Evolutionary conservation across 2,888 invertebrate species (phyloP).

Genomic region (Rhopalosiphum nymphaeae): DNA sequence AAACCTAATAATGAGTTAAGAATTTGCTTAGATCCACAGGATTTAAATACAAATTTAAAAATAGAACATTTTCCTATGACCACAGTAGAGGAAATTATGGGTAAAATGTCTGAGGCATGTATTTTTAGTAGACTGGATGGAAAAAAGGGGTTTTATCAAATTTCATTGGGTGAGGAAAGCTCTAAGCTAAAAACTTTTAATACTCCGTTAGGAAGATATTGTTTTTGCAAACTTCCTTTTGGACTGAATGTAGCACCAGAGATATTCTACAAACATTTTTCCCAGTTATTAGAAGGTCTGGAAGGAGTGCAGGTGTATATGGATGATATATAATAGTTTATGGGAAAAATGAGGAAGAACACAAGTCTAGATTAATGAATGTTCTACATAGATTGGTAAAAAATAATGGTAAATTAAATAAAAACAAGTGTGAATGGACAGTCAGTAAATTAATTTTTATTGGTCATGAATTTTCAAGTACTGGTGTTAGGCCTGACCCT

Average conservation of each 20-base stretch:
- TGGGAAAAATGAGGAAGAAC: slow-evolving; percentile 67
- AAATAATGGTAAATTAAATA: slow-evolving; percentile 66
- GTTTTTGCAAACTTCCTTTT: no score
- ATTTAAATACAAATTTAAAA: slow-evolving; percentile 68
- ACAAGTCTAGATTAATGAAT: slow-evolving; percentile 66
- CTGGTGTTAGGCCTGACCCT: slow-evolving; percentile 57
- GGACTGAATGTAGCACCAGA: no score
- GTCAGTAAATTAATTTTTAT: slow-evolving; percentile 67
- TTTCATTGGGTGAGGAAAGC: slow-evolving; percentile 67
- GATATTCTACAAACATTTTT: no score
- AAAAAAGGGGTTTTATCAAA: slow-evolving; percentile 68
- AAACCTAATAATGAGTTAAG: slow-evolving; percentile 68
- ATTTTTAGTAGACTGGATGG: slow-evolving; percentile 65
- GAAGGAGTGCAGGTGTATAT: slow-evolving; percentile 68
- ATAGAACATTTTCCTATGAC: slow-evolving; percentile 68
- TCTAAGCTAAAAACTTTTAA: slow-evolving; percentile 68
- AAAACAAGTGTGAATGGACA: slow-evolving; percentile 68
- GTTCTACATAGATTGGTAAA: slow-evolving; percentile 44
- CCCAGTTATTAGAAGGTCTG: slow-evolving; percentile 61
- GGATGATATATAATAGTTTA: slow-evolving; percentile 68
- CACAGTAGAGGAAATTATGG: slow-evolving; percentile 68
- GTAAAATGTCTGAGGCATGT: slow-evolving; percentile 66
- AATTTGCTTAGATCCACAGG: slow-evolving; percentile 68
- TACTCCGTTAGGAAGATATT: no score
- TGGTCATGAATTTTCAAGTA: slow-evolving; percentile 68